Base-by-base conservation (phyloP, 1,140 invertebrate species). In the Drosophila mauritiana region DNA sequence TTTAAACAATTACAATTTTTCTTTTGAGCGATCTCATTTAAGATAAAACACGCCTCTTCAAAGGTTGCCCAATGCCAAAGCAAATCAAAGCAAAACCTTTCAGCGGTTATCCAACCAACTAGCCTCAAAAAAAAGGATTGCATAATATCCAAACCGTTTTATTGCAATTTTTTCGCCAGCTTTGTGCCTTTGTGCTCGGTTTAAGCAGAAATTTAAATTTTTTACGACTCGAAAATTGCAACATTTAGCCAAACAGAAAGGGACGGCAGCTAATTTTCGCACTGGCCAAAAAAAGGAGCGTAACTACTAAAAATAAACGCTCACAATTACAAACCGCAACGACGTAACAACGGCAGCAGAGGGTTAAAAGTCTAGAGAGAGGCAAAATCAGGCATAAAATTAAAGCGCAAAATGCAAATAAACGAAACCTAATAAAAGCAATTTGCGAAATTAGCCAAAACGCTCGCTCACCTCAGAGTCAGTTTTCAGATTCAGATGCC, bases 391-490 rank as follows among this genome's bases (percentile, higher is more conserved):
- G 73, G 51, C 77, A 68, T 86, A 90, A 90, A 86, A 91, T 90
- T 90, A 90, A 86, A 90, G 88, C 77, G 27, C 88, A 90, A 90
- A 90, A 90, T 90, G 82, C 86, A 90, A 90, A 90, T 90, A 90
- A 90, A 90, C 88, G 76, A 80, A 90, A 90, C 73, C 86, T 90
- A 90, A 90, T 90, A 90, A 90, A 90, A 90, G 82, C 86, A 90
- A 90, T 90, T 90, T 90, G 73, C 37, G 52, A 90, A 90, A 90
- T 90, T 90, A 91, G 85, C 51, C 74, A 90, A 90, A 89, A 81
- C 80, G 85, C 70, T 89, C 52, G 59, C 51, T 51, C 56, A 70
- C 65, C 55, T 59, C 58, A 57, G 48, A 49, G 61, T 37, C 13
- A 31, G 31, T 10, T 31, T 31, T 59, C 58, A 53, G 43, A 49